Evolutionary conservation across 2,797 vertebrate genomes (phyloP).

Genomic region (Diglossa cyanea): DNA sequence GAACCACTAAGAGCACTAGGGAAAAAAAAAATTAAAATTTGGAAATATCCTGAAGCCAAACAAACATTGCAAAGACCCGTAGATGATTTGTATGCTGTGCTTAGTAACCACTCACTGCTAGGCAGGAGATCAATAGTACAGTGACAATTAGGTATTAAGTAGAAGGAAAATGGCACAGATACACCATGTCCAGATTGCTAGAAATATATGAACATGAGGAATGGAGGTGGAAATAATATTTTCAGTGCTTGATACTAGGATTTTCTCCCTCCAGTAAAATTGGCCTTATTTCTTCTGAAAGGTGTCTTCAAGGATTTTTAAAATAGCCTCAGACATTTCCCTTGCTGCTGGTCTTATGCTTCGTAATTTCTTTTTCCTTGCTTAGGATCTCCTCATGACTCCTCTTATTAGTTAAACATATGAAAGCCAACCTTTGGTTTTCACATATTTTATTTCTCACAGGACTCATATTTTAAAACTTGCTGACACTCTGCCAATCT

Average conservation of each 20-base stretch:
- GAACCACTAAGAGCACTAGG: not conserved
- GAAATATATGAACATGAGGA: not conserved
- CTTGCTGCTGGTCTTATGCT: not conserved
- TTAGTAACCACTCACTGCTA: not conserved
- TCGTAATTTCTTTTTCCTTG: not conserved
- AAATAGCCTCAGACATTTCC: not conserved
- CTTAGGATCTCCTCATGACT: not conserved
- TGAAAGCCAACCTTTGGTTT: not conserved
- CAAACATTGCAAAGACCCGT: not conserved
- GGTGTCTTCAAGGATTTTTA: not conserved
- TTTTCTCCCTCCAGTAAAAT: not conserved
- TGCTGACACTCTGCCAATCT: not conserved
- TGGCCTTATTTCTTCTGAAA: not conserved
- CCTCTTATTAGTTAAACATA: not conserved
- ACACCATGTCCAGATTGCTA: not conserved
- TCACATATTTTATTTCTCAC: not conserved
- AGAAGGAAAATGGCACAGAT: not conserved
- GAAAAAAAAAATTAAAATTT: not conserved
- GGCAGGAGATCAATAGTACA: not conserved
- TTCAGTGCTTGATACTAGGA: not conserved
- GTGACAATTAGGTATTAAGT: not conserved
- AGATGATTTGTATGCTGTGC: not conserved
- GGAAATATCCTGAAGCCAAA: not conserved
- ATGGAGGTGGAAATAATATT: not conserved
- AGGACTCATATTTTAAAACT: not conserved